Conservation (phyloP, 2,113 vertebrate genomes). For the Agapornis roseicollis region DNA sequence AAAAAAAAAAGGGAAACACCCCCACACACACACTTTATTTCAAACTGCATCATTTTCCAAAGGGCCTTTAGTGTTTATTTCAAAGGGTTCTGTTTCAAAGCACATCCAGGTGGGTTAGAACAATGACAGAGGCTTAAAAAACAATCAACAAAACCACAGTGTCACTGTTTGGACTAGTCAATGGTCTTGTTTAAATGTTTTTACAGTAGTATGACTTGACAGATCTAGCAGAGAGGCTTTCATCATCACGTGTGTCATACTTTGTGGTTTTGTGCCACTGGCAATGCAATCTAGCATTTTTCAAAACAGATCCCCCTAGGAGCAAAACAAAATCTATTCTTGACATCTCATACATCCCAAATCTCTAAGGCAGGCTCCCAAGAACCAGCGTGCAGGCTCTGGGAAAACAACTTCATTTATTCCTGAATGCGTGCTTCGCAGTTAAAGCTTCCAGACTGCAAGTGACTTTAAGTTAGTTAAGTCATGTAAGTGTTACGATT, state of each 20-base stretch:
- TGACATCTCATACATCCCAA: not conserved
- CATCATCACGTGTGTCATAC: rapidly evolving
- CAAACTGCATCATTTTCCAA: not conserved
- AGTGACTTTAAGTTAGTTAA: not conserved
- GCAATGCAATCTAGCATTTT: not conserved
- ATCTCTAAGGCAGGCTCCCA: not conserved
- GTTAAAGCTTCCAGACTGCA: not conserved
- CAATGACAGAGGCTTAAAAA: not conserved
- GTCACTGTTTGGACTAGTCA: not conserved
- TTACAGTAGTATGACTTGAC: not conserved
- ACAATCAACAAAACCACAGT: not conserved
- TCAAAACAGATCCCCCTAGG: not conserved
- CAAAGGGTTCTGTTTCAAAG: not conserved
- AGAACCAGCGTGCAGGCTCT: not conserved
- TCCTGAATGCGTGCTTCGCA: rapidly evolving
- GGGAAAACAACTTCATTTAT: not conserved
- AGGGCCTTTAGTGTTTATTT: not conserved
- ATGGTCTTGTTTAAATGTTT: not conserved
- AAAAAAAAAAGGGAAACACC: too few species aligned
- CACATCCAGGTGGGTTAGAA: not conserved
- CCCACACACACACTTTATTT: not conserved
- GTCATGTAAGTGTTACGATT: not conserved
- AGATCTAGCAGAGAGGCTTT: not conserved
- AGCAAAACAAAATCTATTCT: not conserved
- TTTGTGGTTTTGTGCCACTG: not conserved